Base-by-base conservation (phyloP, 35 echinoderm and acorn worm species). In the Strongylocentrotus purpuratus region DNA sequence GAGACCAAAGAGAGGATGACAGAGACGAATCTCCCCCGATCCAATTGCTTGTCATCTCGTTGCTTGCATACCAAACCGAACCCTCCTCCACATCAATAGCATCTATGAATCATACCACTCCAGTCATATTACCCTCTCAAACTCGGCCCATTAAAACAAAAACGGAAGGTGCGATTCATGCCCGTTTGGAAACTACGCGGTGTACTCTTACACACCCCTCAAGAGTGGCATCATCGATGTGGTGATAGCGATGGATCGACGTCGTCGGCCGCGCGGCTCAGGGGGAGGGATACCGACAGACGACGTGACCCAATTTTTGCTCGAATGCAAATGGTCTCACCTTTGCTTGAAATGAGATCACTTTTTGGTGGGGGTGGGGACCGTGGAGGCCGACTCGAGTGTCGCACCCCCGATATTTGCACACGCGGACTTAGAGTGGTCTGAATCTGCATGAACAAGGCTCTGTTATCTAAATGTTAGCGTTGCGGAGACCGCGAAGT, bases 71-170 rank as follows among this genome's bases (percentile, higher is more conserved):
- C 31, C 4, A 89, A 20, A 46, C 32, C 45, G 18, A 18, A 10
- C 45, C 25, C 87, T 89, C 33, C 4, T 46, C 45, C 87, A 33
- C 87, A 41, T 78, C 87, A 89, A 89, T 46, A 5, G 91, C 48
- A 33, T 22, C 46, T 32, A 93, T 93, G 91, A 93, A 93, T 93
- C 91, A 93, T 93, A 93, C 46, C 91, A 93, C 91, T 93, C 91
- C n/a, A 93, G 91, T 31, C 5, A 58, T 58, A 93, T 93, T 58
- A 93, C 91, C 91, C 91, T 50, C 91, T 93, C 91, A 93, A 48
- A 46, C n/a, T 46, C 33, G 13, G 11, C 12, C 91, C 33, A 93
- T 93, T 93, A 93, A 93, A 93, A 93, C 91, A 93, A 93, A 93
- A 33, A 46, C 33, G 91, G 48, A 58, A 46, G 31, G 31, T 31